Evolutionary conservation across 1,140 invertebrate species (phyloP), one percentile per base, ranked within the genome.

Genomic region (Caenorhabditis tropicalis): DNA sequence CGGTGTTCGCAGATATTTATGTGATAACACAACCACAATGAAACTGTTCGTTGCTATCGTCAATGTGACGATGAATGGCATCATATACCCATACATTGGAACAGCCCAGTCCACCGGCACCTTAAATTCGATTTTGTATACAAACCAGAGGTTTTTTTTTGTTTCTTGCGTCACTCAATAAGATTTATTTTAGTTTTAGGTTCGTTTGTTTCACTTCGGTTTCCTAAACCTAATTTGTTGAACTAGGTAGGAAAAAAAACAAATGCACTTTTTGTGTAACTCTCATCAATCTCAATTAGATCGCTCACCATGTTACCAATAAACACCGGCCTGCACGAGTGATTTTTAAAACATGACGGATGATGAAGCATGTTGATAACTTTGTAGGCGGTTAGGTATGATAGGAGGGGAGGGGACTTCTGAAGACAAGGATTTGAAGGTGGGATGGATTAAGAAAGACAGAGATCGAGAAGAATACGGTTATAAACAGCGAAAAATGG

Each of bases 11-110:
- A 94, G 94, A 85, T 94, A 93, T 33, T 91, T 89, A 86, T 94
- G 94, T 5, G 93, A 91, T 4, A 94, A 91, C 12, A 94, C 95
- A 2, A 96, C 94, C 82, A 94, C 93, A 29, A 98, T 95, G 3
- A 97, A 92, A 0, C 95, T 95, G 92, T 98, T 98, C 31, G 95
- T 95, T 2, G 96, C 93, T n/a, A 96, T 94, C 0, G 96, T 97
- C 15, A 96, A 94, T 5, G 96, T 93, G 7, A 97, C 93, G 27
- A 98, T 90, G 56, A 89, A 70, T 15, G 89, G 89, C 90, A 90
- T 91, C 46, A 87, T 81, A 82, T 87, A 91, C 83, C 90, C 89
- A 65, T 90, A 90, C 43, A 90, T 65, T 24, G 90, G 90, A 33
- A 90, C 74, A 48, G 89, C 89, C 86, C 87, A 91, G 21, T 89